phyloP scores from a whole-genome alignment of 2,888 invertebrate species.

The Meganola albula region DNA sequence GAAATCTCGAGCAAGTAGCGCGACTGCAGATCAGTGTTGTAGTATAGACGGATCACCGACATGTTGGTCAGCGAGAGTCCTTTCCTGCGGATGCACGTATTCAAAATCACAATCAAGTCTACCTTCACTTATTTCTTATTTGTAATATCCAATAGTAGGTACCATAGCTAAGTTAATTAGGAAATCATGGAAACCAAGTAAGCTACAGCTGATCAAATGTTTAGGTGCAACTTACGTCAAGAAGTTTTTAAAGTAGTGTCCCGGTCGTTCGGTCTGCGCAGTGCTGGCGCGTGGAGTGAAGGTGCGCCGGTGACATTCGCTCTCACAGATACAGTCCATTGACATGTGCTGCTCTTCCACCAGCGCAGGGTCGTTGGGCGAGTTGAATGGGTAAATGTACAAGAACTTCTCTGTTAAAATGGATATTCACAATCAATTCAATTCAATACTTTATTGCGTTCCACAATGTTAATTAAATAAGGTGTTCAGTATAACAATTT shows the following conservation, averaged over 20 bases:
- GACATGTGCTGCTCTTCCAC: slow-evolving; percentile 41
- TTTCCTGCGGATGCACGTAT: no score
- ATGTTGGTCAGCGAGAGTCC: slow-evolving; percentile 13
- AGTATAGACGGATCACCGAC: slow-evolving; percentile 20
- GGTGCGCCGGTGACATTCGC: slow-evolving; percentile 39
- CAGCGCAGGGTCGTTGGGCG: slow-evolving; percentile 20
- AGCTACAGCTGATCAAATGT: neutral
- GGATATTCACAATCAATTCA: neutral
- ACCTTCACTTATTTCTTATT: no score
- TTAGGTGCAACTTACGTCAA: slow-evolving; percentile 18
- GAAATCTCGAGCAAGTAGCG: slow-evolving; percentile 32
- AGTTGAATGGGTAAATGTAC: slow-evolving; percentile 33
- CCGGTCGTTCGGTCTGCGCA: slow-evolving; percentile 28
- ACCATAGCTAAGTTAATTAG: no score
- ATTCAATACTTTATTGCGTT: no score
- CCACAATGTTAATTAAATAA: no score
- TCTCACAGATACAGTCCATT: no score
- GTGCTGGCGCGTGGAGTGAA: slow-evolving; percentile 36
- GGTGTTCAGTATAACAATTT: no score
- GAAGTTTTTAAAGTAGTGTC: slow-evolving; percentile 11
- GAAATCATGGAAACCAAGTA: no score
- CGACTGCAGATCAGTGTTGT: slow-evolving; percentile 24
- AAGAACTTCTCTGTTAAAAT: slow-evolving; percentile 41
- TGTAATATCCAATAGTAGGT: no score
- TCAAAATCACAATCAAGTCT: neutral